These are phyloP conservation scores for Epinephelus malabaricus DNA, from an alignment of 2,797 vertebrate species.

Conservation along the genomic window DNA sequence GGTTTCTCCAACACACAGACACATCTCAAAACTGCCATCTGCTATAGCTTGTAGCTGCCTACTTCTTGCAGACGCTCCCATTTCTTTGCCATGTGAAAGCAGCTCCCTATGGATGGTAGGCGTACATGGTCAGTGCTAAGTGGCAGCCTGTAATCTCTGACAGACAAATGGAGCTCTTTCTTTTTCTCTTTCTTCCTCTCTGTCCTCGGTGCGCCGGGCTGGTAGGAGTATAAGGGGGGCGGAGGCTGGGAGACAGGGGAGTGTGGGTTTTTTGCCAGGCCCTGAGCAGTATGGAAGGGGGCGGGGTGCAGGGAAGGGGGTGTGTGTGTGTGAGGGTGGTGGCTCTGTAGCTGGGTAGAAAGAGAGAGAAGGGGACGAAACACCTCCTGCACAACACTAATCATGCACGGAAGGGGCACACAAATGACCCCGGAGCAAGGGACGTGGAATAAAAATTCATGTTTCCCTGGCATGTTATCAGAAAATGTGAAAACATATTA, in stretches of 20 bases:
- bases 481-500: conserved; percentile 23
- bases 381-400: conserved; percentile 35
- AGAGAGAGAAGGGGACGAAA: conserved; percentile 53
- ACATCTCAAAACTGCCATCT: conserved; percentile 53
- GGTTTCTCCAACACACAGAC: conserved; percentile 39
- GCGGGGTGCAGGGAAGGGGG: conserved; percentile 72
- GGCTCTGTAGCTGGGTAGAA: conserved; percentile 67
- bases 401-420: conserved; percentile 25
- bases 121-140: conserved; percentile 56
- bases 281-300: conserved; percentile 77
- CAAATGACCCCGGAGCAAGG: conserved; percentile 20
- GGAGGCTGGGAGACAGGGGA: conserved; percentile 73
- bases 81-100: conserved; percentile 64
- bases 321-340: conserved; percentile 65
- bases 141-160: conserved; percentile 73
- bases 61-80: conserved; percentile 61
- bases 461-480: conserved; percentile 40
- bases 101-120: conserved; percentile 60
- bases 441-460: conserved; percentile 8
- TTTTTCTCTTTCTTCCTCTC: conserved; percentile 71
- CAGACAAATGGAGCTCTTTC: conserved; percentile 74
- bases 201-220: conserved; percentile 65
- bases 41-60: conserved; percentile 26
- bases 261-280: conserved; percentile 68
- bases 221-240: conserved; percentile 73